Evolutionary conservation across 2,888 invertebrate species (phyloP), one percentile per base, ranked within the genome.

Genomic region (Elysia crispata): DNA sequence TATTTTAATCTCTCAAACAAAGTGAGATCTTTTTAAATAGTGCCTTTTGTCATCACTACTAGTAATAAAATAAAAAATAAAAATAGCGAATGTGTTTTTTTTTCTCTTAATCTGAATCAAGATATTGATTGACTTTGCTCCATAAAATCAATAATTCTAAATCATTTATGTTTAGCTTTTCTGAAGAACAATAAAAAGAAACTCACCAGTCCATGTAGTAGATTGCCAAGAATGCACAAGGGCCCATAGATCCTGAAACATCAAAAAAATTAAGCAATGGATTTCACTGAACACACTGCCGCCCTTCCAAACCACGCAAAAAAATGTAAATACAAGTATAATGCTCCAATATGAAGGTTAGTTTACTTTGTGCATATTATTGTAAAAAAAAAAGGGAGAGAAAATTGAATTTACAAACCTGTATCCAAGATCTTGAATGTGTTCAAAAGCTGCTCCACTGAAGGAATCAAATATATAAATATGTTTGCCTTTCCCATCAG

Each of bases 381-480:
- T 54, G 3, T 23, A 28, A 73, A 54, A 33, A 62, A 1, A 76
- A 30, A 28, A 18, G 1, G 33, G 60, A 33, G n/a, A 60, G 23
- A 41, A 15, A 28, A 66, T 49, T 23, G 8, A 66, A 30, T 49
- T 20, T 25, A 73, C 66, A 15, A 67, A 73, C 64, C 67, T 73
- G 33, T 57, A 77, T 50, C 70, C 72, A 77, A 89, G 80, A 62
- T 83, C 79, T 8, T 80, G 80, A 1, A 92, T 83, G 86, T 94
- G 94, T 0, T 95, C 93, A 92, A 95, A 97, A 0, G 94, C 92
- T 5, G 94, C 92, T 18, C 97, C 97, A 84, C 94, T 93, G 92
- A 98, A 97, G 67, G 94, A 93, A 79, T 96, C 95, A 88, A 97
- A 93, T 0, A 98, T 94, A 90, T 96, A 95, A 0, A 96, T 95